These are phyloP conservation scores for Cotesia congregata DNA, from an alignment of 2,888 invertebrate species.

Conservation along the genomic window DNA sequence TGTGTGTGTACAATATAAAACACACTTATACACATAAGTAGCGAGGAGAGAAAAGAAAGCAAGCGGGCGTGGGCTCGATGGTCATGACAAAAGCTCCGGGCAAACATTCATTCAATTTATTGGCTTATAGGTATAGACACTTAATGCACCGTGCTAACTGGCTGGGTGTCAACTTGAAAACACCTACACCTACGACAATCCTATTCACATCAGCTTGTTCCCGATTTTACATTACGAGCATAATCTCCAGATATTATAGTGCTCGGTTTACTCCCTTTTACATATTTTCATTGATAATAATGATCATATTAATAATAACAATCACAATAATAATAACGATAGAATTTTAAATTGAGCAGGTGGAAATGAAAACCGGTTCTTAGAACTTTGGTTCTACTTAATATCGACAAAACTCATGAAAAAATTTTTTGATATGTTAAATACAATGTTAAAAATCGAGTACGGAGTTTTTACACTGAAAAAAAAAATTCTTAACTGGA, in stretches of 20 bases:
- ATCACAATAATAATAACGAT: neutral
- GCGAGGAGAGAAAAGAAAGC: slow-evolving; percentile 25
- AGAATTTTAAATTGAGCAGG: neutral
- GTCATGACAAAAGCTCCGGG: slow-evolving; percentile 66
- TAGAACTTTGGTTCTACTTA: too few relatives aligned
- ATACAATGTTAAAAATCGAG: too few relatives aligned
- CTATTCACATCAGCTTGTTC: slow-evolving; percentile 14
- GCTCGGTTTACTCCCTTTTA: slow-evolving; percentile 37
- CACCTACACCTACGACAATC: slow-evolving; percentile 58
- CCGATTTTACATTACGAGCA: slow-evolving; percentile 27
- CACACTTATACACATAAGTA: slow-evolving; percentile 10
- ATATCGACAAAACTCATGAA: too few relatives aligned
- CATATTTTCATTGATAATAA: slow-evolving; percentile 1
- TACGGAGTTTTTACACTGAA: too few relatives aligned
- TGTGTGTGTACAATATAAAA: slow-evolving; percentile 18
- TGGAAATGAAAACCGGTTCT: neutral
- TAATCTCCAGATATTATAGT: neutral
- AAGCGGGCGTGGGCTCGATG: slow-evolving; percentile 59
- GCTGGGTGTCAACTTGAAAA: slow-evolving; percentile 37
- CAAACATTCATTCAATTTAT: slow-evolving; percentile 68
- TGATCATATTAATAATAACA: neutral
- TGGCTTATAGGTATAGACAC: slow-evolving; percentile 55
- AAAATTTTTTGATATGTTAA: too few relatives aligned
- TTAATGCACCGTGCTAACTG: neutral
- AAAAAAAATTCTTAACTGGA: too few relatives aligned